phyloP scores from a whole-genome alignment of 2,888 invertebrate genomes.

The Taphrorychus bicolor region DNA sequence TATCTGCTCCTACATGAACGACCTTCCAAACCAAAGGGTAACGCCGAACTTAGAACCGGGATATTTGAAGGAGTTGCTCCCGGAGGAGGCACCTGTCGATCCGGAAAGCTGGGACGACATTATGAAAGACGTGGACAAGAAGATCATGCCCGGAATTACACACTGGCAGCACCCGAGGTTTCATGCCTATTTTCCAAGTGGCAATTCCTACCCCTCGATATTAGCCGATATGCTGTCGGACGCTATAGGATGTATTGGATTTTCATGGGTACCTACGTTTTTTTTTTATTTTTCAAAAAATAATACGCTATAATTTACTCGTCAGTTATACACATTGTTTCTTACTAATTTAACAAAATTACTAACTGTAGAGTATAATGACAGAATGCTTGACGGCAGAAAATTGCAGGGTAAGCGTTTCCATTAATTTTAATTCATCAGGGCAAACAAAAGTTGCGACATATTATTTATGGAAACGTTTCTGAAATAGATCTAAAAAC shows the following conservation, averaged over 20 bases:
- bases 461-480: too few relatives aligned
- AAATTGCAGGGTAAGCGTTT: too few relatives aligned
- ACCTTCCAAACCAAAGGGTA: slow-evolving; percentile 79
- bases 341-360: too few relatives aligned
- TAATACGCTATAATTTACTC: too few relatives aligned
- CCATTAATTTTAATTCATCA: too few relatives aligned
- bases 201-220: slow-evolving; percentile 96
- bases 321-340: too few relatives aligned
- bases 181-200: slow-evolving; percentile 98
- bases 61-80: slow-evolving; percentile 80
- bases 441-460: too few relatives aligned
- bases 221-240: slow-evolving; percentile 97
- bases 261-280: slow-evolving; percentile 83
- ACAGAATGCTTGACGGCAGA: too few relatives aligned
- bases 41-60: slow-evolving; percentile 92
- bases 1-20: slow-evolving; percentile 88
- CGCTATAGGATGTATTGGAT: slow-evolving; percentile 97
- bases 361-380: too few relatives aligned
- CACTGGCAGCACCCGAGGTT: slow-evolving; percentile 99
- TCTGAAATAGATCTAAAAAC: too few relatives aligned
- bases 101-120: slow-evolving; percentile 89
- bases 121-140: slow-evolving; percentile 87
- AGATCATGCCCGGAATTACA: slow-evolving; percentile 95
- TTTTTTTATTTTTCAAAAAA: not conserved
- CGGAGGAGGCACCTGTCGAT: slow-evolving; percentile 79